phyloP scores from a whole-genome alignment of 2,888 invertebrate species.

The Oscheius onirici region DNA sequence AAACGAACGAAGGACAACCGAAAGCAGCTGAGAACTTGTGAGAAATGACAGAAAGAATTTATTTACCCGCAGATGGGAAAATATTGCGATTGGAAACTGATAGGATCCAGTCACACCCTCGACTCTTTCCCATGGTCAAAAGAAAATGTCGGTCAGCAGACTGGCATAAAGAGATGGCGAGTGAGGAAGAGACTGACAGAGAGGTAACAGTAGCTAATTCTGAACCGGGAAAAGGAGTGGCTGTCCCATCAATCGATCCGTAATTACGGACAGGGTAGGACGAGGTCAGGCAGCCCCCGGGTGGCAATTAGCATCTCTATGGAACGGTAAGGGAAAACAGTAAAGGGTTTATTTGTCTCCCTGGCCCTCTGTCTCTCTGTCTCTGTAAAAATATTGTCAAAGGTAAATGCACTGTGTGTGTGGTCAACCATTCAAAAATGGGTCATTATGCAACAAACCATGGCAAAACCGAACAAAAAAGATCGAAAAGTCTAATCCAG shows the following conservation, averaged over 20 bases:
- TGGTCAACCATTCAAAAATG: neutral
- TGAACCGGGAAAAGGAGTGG: neutral
- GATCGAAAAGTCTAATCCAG: neutral
- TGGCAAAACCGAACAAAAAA: neutral
- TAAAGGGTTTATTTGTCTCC: too few relatives aligned
- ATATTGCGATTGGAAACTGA: too few relatives aligned
- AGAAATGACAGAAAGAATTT: too few relatives aligned
- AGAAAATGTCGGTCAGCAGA: too few relatives aligned
- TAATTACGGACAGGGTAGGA: constrained; percentile 1
- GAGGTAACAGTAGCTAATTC: constrained; percentile 12
- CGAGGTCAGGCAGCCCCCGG: constrained; percentile 19
- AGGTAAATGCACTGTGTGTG: neutral
- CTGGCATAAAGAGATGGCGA: neutral
- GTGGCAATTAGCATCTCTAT: constrained; percentile 23
- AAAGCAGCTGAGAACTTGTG: too few relatives aligned
- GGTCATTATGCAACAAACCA: neutral
- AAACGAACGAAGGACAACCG: too few relatives aligned
- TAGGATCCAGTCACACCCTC: too few relatives aligned
- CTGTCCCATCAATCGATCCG: constrained; percentile 14
- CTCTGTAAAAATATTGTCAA: neutral
- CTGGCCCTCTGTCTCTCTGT: neutral
- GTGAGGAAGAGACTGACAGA: neutral
- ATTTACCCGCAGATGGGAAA: too few relatives aligned
- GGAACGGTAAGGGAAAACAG: neutral
- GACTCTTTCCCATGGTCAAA: too few relatives aligned